These are phyloP conservation scores for Euwallacea similis DNA, from an alignment of 1,140 invertebrate genomes.

Conservation along the genomic window DNA sequence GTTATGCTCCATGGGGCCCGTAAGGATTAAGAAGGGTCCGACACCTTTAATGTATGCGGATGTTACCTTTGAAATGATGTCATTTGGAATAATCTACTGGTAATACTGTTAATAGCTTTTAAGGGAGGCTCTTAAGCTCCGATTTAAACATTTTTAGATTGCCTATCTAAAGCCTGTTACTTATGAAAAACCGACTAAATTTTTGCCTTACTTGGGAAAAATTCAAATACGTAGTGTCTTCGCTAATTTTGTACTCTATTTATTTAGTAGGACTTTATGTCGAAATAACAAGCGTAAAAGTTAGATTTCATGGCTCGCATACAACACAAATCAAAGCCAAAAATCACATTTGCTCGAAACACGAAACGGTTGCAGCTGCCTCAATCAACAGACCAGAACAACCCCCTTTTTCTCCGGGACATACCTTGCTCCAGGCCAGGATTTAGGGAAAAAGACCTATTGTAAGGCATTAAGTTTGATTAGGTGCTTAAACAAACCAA, in stretches of 20 bases:
- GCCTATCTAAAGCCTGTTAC: background rate
- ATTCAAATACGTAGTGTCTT: background rate
- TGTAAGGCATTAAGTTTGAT: no score
- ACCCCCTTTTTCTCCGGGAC: constrained; percentile 37
- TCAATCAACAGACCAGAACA: constrained; percentile 49
- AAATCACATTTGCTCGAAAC: constrained; percentile 42
- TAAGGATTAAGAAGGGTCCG: constrained; percentile 21
- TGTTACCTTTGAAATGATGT: constrained; percentile 26
- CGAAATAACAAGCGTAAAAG: constrained; percentile 41
- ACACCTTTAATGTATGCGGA: constrained; percentile 27
- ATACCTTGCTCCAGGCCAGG: constrained; percentile 29
- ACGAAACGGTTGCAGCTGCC: constrained; percentile 44
- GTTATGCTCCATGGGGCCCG: background rate
- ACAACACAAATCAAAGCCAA: constrained; percentile 25
- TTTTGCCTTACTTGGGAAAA: background rate
- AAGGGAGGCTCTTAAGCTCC: background rate
- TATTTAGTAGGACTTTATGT: constrained; percentile 1
- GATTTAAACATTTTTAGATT: constrained; percentile 7
- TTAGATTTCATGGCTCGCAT: constrained; percentile 45
- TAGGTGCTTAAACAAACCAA: no score
- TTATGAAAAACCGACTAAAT: background rate
- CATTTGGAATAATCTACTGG: constrained; percentile 32
- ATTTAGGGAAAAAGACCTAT: constrained; percentile 7
- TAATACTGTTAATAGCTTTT: constrained; percentile 17
- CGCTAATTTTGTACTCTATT: background rate